Conservation (phyloP, 1,140 invertebrate genomes). For the Drosophila takahashii region DNA sequence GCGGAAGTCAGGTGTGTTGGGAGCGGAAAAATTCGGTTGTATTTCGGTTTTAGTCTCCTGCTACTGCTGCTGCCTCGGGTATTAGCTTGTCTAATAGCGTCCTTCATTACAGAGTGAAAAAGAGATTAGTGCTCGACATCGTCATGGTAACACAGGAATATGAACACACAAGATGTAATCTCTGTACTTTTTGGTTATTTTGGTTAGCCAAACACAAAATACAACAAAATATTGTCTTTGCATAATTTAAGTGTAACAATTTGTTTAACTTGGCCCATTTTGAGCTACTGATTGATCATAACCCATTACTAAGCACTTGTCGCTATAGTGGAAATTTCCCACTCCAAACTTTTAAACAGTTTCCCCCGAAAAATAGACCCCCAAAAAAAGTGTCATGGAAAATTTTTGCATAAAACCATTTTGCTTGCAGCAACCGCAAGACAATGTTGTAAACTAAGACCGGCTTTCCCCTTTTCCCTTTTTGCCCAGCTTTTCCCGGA, state of each 20-base stretch:
- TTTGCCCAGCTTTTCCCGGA: constrained; percentile 4
- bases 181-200: background rate
- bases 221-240: background rate
- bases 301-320: constrained; percentile 15
- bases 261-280: constrained; percentile 6
- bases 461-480: constrained; percentile 3
- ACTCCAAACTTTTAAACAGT: constrained; percentile 43
- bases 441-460: constrained; percentile 72
- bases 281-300: constrained; percentile 9
- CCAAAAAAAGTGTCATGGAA: constrained; percentile 28
- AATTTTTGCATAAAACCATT: constrained; percentile 76
- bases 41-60: constrained; percentile 16
- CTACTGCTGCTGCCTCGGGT: background rate
- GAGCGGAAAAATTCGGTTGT: constrained; percentile 15
- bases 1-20: constrained; percentile 36
- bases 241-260: background rate
- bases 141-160: background rate
- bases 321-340: constrained; percentile 12
- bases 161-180: background rate
- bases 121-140: background rate
- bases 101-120: background rate
- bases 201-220: too few species aligned
- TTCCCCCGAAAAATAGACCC: constrained; percentile 31
- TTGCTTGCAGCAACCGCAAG: constrained; percentile 78
- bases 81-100: constrained; percentile 21